Evolutionary conservation across 2,113 vertebrate genomes (phyloP), one percentile per base, ranked within the genome.

Genomic region (Amphilophus citrinellus): DNA sequence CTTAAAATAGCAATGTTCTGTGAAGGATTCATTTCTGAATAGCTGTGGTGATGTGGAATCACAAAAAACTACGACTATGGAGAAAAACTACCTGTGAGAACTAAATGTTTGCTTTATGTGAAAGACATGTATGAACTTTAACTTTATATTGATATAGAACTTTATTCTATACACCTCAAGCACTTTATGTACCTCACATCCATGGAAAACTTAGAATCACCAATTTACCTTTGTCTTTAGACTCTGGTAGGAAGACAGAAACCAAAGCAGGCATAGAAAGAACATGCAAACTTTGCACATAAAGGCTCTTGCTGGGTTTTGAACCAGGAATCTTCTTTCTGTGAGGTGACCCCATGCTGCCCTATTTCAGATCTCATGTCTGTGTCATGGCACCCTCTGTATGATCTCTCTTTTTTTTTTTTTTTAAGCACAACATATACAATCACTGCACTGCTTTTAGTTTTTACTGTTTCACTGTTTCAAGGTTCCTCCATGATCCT

Each of bases 381-480:
- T 68, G 63, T 68, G 39, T 22, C 4, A 68, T 44, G 7, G 2
- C 17, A 10, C 13, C 42, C 63, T 66, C 39, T 68, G 8, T 47
- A 17, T 27, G 24, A 68, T 44, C 37, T 66, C 30, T 24, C 2
- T 27, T 27, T 27, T 27, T 3, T 27, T 4, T 44, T 66, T 66
- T 66, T 39, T 17, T 68, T 1, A 47, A 24, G 39, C 27, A 4
- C 39, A 47, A 17, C n/a, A 44, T 66, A 39, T 10, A 42, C 10
- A 10, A 10, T 10, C 10, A 10, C 63, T 66, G 17, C 63, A 44
- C n/a, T 24, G 63, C 42, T 44, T 44, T 24, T 66, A 13, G n/a
- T 22, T 17, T 66, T 17, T 17, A 66, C 63, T 66, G 24, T 66
- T 66, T 66, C n/a, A 44, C 63, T 66, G 63, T 66, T 66, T 66